These are phyloP conservation scores for Urosaurus nigricauda DNA, from an alignment of 2,797 vertebrate genomes.

Conservation along the genomic window DNA sequence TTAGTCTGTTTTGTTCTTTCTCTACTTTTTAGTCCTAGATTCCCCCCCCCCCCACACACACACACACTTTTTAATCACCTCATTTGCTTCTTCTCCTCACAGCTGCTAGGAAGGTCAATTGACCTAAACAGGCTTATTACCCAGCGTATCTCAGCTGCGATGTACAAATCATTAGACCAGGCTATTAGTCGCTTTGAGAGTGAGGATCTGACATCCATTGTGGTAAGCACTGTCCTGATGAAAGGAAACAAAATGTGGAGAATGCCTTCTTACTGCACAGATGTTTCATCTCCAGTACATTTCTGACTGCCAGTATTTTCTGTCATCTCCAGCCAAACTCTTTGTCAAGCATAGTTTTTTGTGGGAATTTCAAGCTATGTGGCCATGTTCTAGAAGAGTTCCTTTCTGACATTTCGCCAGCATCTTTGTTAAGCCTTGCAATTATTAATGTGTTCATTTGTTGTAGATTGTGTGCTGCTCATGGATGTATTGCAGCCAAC, in stretches of 20 bases:
- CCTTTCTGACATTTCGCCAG: no score
- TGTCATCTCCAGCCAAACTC: conserved; percentile 22
- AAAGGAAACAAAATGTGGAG: background rate
- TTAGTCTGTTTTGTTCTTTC: fast-evolving
- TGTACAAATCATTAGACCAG: conserved; percentile 93
- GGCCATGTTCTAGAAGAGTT: no score
- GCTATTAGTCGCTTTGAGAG: conserved; percentile 94
- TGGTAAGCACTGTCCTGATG: conserved; percentile 79
- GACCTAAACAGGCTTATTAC: conserved; percentile 92
- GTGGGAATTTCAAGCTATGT: no score
- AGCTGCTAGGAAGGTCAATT: conserved; percentile 90
- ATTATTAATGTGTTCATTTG: conserved; percentile 10
- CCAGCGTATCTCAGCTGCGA: conserved; percentile 90
- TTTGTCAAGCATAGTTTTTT: no score
- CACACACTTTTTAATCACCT: conserved; percentile 13
- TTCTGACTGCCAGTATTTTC: conserved; percentile 24
- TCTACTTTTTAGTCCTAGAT: background rate
- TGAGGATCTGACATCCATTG: conserved; percentile 91
- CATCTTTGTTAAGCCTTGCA: background rate
- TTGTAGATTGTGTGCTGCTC: conserved; percentile 1
- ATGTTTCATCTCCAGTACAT: background rate
- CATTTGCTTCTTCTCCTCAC: conserved; percentile 33
- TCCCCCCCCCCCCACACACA: no score
- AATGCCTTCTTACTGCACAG: conserved; percentile 21
- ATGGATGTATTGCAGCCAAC: conserved; percentile 43